Conservation (phyloP, 37 sponge, comb jelly and placozoan genomes). For the Eunapius fragilis region DNA sequence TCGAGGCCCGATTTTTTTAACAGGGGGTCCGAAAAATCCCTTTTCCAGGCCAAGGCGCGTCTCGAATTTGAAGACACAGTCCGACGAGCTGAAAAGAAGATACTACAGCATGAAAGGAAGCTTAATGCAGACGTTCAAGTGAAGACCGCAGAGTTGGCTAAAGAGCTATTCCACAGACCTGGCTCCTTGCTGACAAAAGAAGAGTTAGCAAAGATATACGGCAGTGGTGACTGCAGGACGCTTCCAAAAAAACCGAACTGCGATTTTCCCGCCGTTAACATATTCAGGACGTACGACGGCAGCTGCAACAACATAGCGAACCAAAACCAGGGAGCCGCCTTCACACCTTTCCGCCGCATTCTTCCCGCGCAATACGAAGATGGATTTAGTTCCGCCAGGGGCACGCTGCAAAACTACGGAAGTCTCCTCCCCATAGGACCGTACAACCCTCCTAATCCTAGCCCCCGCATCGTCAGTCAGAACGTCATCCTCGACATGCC, state of each 20-base stretch:
- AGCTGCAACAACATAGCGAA: slow-evolving; percentile 89
- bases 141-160: slow-evolving; percentile 42
- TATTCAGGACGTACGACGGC: slow-evolving; percentile 72
- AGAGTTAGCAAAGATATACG: slow-evolving; percentile 31
- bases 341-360: slow-evolving; percentile 63
- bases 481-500: slow-evolving; percentile 18
- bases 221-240: background rate
- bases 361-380: slow-evolving; percentile 84
- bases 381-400: slow-evolving; percentile 52
- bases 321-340: slow-evolving; percentile 72
- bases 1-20: slow-evolving; percentile 38
- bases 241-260: background rate
- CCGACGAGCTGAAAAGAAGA: slow-evolving; percentile 29
- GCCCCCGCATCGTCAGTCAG: slow-evolving; percentile 66
- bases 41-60: slow-evolving; percentile 31
- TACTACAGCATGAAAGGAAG: slow-evolving; percentile 15
- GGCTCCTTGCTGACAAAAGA: slow-evolving; percentile 49
- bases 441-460: slow-evolving; percentile 76
- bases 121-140: background rate
- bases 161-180: slow-evolving; percentile 54
- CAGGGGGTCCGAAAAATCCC: slow-evolving; percentile 24
- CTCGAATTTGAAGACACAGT: slow-evolving; percentile 44
- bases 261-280: background rate
- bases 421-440: slow-evolving; percentile 15
- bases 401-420: slow-evolving; percentile 48